Evolutionary conservation across 2,113 vertebrate species (phyloP), one percentile per base, ranked within the genome.

Genomic region (Malaclemys terrapin): DNA sequence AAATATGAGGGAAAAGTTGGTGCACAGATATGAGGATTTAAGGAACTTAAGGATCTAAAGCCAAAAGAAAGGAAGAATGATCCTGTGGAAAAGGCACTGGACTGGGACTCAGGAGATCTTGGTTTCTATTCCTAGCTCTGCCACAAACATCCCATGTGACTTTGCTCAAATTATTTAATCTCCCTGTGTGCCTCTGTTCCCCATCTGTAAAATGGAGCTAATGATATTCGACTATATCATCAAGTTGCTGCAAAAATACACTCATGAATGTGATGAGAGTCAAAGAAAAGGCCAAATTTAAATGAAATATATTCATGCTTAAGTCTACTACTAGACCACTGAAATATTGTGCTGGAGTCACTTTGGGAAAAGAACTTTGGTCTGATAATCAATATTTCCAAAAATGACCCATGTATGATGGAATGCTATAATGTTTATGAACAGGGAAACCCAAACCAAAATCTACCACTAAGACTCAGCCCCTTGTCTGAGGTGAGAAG

Each of bases 101-200:
- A 45, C 79, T 8, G 62, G 59, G 42, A 20, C 7, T 22, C 2
- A 0, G 35, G 25, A 27, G 20, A 10, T 16, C 4, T 3, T 3
- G 5, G 11, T 19, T 57, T 19, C 79, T 72, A 35, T 80, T 53
- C 38, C 83, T 59, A 57, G 49, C 10, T 69, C 29, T 80, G 75
- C 83, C 47, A 9, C 31, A 69, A 35, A 69, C 8, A 12, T 29
- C 50, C 8, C 4, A 10, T 2, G 50, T 49, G 6, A 22, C 45
- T 42, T 38, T 29, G 9, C 4, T 16, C 1, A 16, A 47, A 47
- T 52, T 76, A 10, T 3, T 76, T 38, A 35, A 3, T 4, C 38
- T 16, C 2, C 1, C 57, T 5, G 3, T 3, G 31, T 17, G 17
- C n/a, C 3, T 1, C 56, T n/a, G 12, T 0, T 5, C 59, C 16